Conservation (phyloP, 2,797 vertebrate genomes). For the Pseudotriccus pelzelni region DNA sequence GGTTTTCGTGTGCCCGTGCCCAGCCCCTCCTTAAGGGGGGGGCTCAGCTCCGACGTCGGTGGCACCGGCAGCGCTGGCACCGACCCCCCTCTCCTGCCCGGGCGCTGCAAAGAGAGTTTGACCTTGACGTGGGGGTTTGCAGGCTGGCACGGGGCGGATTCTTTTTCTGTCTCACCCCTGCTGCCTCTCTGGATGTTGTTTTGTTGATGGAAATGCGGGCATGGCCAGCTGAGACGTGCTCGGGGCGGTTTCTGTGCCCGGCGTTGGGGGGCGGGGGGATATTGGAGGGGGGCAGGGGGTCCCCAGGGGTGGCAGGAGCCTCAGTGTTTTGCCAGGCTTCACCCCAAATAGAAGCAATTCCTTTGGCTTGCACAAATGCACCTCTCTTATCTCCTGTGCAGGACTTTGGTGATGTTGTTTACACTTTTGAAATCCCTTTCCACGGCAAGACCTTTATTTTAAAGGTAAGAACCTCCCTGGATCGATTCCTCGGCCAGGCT, state of each 20-base stretch:
- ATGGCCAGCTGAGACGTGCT: background rate
- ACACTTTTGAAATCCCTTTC: conserved; percentile 91
- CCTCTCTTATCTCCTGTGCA: conserved; percentile 50
- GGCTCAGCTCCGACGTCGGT: conserved; percentile 1
- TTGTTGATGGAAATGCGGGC: conserved; percentile 8
- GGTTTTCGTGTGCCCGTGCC: conserved; percentile 56
- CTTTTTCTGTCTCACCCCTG: conserved; percentile 58
- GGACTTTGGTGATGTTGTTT: conserved; percentile 91
- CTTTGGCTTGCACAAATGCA: fast-evolving
- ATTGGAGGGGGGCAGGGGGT: background rate
- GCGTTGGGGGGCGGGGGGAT: fast-evolving
- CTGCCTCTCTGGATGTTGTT: conserved; percentile 1
- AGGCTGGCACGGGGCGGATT: background rate
- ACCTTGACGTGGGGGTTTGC: conserved; percentile 49
- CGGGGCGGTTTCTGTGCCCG: fast-evolving
- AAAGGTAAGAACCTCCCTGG: conserved; percentile 83
- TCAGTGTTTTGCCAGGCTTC: background rate
- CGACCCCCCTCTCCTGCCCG: background rate
- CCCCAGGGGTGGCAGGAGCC: background rate
- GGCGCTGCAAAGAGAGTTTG: conserved; percentile 20
- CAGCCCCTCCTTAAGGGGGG: background rate
- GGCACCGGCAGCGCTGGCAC: conserved; percentile 31
- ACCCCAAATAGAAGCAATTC: background rate
- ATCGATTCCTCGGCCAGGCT: fast-evolving
- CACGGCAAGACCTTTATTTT: conserved; percentile 96